These are phyloP conservation scores for Apodemia zela DNA, from an alignment of 2,888 invertebrate genomes.

Conservation along the genomic window DNA sequence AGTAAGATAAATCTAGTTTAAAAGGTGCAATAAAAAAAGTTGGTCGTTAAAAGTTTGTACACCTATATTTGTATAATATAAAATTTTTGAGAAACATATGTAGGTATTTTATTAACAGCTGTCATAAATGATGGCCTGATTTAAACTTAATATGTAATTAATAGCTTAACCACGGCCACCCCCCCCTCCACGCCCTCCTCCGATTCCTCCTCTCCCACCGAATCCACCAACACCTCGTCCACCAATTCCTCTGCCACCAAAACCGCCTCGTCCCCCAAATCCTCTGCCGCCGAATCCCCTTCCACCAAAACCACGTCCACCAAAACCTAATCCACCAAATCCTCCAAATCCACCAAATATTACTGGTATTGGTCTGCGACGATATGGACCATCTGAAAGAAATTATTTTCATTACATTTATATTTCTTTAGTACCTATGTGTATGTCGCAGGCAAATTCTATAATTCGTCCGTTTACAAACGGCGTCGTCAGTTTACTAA, in stretches of 20 bases:
- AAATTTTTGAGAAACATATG: too few species aligned
- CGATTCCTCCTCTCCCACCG: constrained; percentile 40
- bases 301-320: constrained; percentile 34
- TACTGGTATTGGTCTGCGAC: constrained; percentile 41
- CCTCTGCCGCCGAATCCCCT: constrained; percentile 32
- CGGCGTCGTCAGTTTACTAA: too few species aligned
- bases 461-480: too few species aligned
- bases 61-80: too few species aligned
- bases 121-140: too few species aligned
- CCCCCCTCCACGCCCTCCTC: constrained; percentile 42
- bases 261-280: constrained; percentile 28
- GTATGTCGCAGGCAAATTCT: too few species aligned
- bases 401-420: background rate
- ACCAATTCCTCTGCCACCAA: constrained; percentile 38
- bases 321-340: constrained; percentile 22
- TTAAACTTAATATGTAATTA: background rate
- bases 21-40: too few species aligned
- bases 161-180: constrained; percentile 36
- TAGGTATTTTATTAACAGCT: too few species aligned
- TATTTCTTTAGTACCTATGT: too few species aligned
- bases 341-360: constrained; percentile 32
- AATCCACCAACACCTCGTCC: constrained; percentile 43
- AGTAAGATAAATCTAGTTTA: too few species aligned
- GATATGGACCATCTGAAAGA: constrained; percentile 38
- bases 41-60: too few species aligned